Evolutionary conservation across 2,797 vertebrate genomes (phyloP).

Genomic region (Semaprochilodus insignis): DNA sequence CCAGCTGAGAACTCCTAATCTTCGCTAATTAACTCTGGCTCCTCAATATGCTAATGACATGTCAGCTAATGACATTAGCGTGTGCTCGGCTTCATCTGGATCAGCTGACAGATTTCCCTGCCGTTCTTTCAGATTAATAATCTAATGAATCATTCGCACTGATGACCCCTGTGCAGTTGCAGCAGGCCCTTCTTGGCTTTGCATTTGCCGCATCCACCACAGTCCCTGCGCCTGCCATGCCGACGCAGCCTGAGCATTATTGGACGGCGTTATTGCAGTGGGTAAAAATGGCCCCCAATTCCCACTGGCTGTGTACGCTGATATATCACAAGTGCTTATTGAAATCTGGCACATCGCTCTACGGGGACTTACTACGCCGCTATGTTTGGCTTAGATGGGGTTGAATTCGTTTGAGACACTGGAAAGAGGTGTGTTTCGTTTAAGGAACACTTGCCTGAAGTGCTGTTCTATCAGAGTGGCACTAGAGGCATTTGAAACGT

Average conservation of each 20-base stretch:
- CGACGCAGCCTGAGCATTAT: conserved; percentile 19
- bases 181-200: conserved; percentile 19
- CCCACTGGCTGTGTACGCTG: conserved; percentile 42
- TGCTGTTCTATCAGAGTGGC: neutral
- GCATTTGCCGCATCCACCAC: neutral
- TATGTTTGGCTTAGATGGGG: conserved; percentile 25
- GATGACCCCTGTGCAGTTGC: neutral
- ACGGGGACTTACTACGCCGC: conserved; percentile 15
- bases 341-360: conserved; percentile 50
- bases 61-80: conserved; percentile 9
- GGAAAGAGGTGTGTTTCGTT: neutral
- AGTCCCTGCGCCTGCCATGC: conserved; percentile 1
- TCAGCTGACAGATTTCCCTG: conserved; percentile 24
- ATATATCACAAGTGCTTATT: conserved; percentile 56
- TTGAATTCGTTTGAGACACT: neutral
- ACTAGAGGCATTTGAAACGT: neutral
- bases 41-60: conserved; percentile 25
- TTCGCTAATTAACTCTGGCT: conserved; percentile 35
- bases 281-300: conserved; percentile 45
- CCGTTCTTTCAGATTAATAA: conserved; percentile 11
- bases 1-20: conserved; percentile 12
- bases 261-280: conserved; percentile 36
- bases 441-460: neutral
- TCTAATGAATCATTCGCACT: conserved; percentile 17
- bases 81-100: conserved; percentile 1